Percentiles rank a stretch among this genome's conserved stretches.
Evolutionary conservation across 2,113 vertebrate species (phyloP).

Genomic region (Perca flavescens): DNA sequence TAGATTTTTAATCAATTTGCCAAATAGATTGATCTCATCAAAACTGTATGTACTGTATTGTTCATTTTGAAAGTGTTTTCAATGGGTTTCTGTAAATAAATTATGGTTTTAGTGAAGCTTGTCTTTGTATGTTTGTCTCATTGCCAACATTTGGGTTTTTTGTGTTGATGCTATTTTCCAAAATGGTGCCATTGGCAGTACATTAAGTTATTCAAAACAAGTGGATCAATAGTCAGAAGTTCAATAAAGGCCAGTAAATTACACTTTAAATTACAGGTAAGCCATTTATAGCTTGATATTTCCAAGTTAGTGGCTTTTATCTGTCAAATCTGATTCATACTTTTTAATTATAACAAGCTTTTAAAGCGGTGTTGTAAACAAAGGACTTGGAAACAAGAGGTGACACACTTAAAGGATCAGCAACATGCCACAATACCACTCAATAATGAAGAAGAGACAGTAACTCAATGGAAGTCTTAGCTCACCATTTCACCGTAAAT

Average conservation of each 20-base stretch:
- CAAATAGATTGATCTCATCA: slow-evolving; percentile 65
- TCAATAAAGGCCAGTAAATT: slow-evolving; percentile 12
- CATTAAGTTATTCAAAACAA: slow-evolving; percentile 18
- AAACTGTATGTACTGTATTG: slow-evolving; percentile 50
- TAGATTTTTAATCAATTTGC: slow-evolving; percentile 73
- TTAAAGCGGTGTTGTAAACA: not conserved
- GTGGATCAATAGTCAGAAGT: not conserved
- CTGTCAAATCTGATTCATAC: not conserved
- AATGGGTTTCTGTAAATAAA: slow-evolving; percentile 82
- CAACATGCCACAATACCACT: slow-evolving; percentile 1
- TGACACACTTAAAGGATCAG: not conserved
- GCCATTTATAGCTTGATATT: not conserved
- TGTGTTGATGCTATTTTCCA: not conserved
- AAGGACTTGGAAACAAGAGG: not conserved
- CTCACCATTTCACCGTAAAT: slow-evolving; percentile 27
- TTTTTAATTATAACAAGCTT: not conserved
- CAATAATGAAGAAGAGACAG: slow-evolving; percentile 1
- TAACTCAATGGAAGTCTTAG: not conserved
- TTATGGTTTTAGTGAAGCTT: slow-evolving; percentile 67
- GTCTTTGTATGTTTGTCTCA: not conserved
- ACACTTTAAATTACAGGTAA: not conserved
- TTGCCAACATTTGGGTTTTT: not conserved
- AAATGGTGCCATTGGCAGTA: not conserved
- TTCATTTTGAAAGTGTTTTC: slow-evolving; percentile 68
- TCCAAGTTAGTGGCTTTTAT: not conserved